Base-by-base conservation (phyloP, 2,888 invertebrate species). In the Gonocerus acuteangulatus region DNA sequence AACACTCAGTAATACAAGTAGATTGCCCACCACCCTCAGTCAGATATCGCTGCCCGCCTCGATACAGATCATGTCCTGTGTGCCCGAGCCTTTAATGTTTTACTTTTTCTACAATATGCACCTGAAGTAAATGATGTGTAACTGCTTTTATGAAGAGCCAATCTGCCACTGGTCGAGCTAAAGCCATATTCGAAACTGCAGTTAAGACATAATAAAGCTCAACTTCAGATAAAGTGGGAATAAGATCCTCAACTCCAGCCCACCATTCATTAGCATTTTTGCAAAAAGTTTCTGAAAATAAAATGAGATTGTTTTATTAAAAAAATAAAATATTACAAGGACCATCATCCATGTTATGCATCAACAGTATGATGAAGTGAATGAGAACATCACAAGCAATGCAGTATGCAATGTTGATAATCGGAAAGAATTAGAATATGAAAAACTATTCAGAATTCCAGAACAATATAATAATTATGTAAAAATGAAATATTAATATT, bases 171-270 rank as follows among this genome's bases (percentile, higher is more conserved):
- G 74, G 71, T 64, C 88, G 77, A 2, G 82, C 81, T 70, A 85
- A 75, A 11, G 86, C 87, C 86, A 90, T 89, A 73, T 87, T 87
- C 45, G 87, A 84, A 71, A 89, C 84, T 2, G 88, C 83, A 63
- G 87, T 87, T 52, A 90, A 72, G 48, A 89, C 75, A 74, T 87
- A 89, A 71, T 86, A 86, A 52, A 84, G 80, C 72, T 90, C 89
- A 58, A 85, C 85, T 47, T 84, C 83, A 1, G 82, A 81, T 70
- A 87, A 77, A 59, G 75, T 77, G 23, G 77, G 76, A 62, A 87
- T 74, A 65, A 82, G 82, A 58, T 86, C 81, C 70, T 84, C 83
- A 69, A 87, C 84, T 51, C 80, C 68, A 42, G 64, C 65, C 58
- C 63, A 65, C 65, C 65, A 65, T 21, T 65, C 63, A 22, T 51